phyloP scores from a whole-genome alignment of 2,888 invertebrate genomes.

The Oxytorus armatus region DNA sequence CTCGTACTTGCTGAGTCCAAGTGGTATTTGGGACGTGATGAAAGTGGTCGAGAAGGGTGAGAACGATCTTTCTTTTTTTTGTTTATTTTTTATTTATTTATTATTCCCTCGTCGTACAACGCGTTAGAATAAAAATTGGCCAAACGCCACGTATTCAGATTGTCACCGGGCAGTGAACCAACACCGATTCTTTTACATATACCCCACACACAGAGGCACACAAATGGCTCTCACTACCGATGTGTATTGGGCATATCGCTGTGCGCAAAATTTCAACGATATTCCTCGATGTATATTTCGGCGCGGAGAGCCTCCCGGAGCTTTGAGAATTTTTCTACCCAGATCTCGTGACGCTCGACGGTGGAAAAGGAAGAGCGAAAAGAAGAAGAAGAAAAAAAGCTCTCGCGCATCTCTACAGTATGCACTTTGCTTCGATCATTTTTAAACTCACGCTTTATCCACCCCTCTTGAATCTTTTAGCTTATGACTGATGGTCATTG shows the following conservation, averaged over 20 bases:
- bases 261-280: conserved; percentile 48
- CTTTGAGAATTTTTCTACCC: conserved; percentile 48
- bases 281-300: conserved; percentile 36
- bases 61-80: conserved; percentile 21
- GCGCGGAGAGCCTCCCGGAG: conserved; percentile 27
- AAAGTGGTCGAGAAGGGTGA: conserved; percentile 36
- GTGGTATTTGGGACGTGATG: neutral
- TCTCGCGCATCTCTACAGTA: conserved; percentile 21
- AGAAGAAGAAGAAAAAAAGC: conserved; percentile 7
- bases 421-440: conserved; percentile 44
- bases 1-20: too few relatives aligned
- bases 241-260: too few relatives aligned
- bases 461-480: conserved; percentile 21
- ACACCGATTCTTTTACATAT: neutral
- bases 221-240: too few relatives aligned
- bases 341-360: conserved; percentile 11
- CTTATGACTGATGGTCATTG: conserved; percentile 45
- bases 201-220: conserved; percentile 1
- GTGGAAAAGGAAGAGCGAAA: neutral
- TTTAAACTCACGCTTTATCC: conserved; percentile 17
- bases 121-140: conserved; percentile 60
- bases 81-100: neutral
- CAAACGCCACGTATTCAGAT: conserved; percentile 57
- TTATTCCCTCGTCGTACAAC: conserved; percentile 34
- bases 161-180: conserved; percentile 36